Conservation (phyloP, 2,113 vertebrate species). For the Clinocottus analis region DNA sequence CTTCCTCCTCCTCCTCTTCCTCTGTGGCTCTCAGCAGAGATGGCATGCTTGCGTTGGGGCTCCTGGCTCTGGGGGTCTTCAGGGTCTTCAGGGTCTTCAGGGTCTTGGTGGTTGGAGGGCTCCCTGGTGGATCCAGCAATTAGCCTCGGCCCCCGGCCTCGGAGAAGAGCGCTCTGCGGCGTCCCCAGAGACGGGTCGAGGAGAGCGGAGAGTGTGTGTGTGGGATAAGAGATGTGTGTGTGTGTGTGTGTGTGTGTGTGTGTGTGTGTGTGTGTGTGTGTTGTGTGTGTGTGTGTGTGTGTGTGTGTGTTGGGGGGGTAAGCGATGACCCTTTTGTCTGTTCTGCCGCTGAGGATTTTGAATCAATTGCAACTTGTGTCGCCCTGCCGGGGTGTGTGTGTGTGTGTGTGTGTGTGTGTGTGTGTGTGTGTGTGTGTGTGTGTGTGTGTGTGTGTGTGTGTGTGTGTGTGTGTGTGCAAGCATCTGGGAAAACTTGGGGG, state of each 20-base stretch:
- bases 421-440: too few relatives aligned
- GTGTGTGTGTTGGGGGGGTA: too few relatives aligned
- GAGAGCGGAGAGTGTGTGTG: conserved; percentile 24
- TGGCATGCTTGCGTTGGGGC: conserved; percentile 72
- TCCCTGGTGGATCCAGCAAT: conserved; percentile 80
- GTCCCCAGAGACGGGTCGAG: conserved; percentile 70
- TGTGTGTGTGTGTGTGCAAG: too few relatives aligned
- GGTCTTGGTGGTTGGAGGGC: conserved; percentile 62
- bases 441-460: too few relatives aligned
- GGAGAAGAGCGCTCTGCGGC: conserved; percentile 60
- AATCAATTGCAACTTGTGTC: conserved; percentile 60
- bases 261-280: too few relatives aligned
- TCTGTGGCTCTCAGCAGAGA: conserved; percentile 48
- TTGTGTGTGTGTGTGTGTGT: too few relatives aligned
- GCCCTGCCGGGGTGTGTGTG: conserved; percentile 27
- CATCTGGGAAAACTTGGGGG: too few relatives aligned
- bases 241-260: too few relatives aligned
- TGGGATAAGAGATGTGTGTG: conserved; percentile 72
- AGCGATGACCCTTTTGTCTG: conserved; percentile 74
- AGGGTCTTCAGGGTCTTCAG: too few relatives aligned
- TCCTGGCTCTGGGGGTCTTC: too few relatives aligned
- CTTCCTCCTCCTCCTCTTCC: conserved; percentile 18
- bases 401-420: too few relatives aligned
- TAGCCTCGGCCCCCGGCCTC: conserved; percentile 73
- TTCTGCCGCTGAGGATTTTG: conserved; percentile 62